Conservation (phyloP, 2,888 invertebrate species). For the Eulithis prunata region DNA sequence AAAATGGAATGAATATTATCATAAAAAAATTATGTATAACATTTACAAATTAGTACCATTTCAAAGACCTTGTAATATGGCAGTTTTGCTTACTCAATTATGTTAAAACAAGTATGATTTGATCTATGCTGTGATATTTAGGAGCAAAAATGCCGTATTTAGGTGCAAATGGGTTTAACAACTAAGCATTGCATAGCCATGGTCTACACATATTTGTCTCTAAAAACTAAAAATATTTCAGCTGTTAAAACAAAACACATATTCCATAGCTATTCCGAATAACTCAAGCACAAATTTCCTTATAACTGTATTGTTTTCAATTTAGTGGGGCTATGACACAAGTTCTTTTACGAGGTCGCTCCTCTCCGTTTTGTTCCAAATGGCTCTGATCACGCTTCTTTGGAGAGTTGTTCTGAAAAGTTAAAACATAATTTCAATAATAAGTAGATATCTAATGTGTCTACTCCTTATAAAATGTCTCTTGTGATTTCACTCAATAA, state of each 20-base stretch:
- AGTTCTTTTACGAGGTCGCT: conserved; percentile 85
- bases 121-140: conserved; percentile 12
- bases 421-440: not conserved
- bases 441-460: too few species aligned
- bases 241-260: not conserved
- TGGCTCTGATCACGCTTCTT: conserved; percentile 85
- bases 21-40: conserved; percentile 32
- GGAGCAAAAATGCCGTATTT: conserved; percentile 65
- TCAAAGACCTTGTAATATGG: conserved; percentile 47
- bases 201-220: not conserved
- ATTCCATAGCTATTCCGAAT: conserved; percentile 32
- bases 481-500: too few species aligned
- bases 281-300: conserved; percentile 67
- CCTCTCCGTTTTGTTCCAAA: conserved; percentile 83
- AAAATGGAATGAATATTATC: conserved; percentile 55
- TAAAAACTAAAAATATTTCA: not conserved
- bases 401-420: conserved; percentile 81
- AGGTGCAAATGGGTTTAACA: conserved; percentile 30
- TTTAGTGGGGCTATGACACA: conserved; percentile 77
- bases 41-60: conserved; percentile 21
- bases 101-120: conserved; percentile 15
- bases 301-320: conserved; percentile 56
- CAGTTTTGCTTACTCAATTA: conserved; percentile 41
- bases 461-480: not conserved
- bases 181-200: conserved; percentile 13